A percentile compares a stretch with the other conserved stretches of the same genome.
Conservation (phyloP, 2,113 vertebrate genomes). For the Mesoclemmys tuberculata region DNA sequence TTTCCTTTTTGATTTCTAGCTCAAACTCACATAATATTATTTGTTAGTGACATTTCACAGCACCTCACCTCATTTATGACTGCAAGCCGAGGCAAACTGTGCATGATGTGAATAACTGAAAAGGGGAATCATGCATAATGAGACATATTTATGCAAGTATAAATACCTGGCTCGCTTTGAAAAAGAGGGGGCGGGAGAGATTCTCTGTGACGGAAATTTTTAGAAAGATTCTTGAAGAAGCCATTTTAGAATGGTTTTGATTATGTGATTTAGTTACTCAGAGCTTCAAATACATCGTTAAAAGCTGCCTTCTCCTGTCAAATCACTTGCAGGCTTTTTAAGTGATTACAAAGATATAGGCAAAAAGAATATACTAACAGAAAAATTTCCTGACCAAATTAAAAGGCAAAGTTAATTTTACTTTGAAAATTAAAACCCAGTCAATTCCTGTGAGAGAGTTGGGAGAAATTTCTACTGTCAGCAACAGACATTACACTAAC, state of each 20-base stretch:
- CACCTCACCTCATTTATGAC: constrained; percentile 41
- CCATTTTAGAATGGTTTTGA: constrained; percentile 24
- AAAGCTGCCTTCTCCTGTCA: constrained; percentile 64
- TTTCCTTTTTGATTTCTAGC: constrained; percentile 17
- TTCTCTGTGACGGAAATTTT: constrained; percentile 56
- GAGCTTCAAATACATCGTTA: constrained; percentile 33
- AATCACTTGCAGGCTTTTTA: neutral
- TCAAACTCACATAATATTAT: neutral
- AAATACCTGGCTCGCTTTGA: constrained; percentile 15
- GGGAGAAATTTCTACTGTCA: neutral
- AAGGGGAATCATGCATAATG: constrained; percentile 58
- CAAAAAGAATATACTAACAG: constrained; percentile 12
- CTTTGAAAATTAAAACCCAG: constrained; percentile 17
- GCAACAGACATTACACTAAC: neutral
- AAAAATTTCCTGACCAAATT: constrained; percentile 23
- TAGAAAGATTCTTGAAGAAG: constrained; percentile 49
- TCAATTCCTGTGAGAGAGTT: neutral
- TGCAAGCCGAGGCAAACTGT: constrained; percentile 46
- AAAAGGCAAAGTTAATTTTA: neutral
- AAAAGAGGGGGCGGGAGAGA: constrained; percentile 13
- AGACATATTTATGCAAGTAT: constrained; percentile 16
- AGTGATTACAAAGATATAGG: constrained; percentile 4
- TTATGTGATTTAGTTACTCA: constrained; percentile 55
- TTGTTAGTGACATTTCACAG: constrained; percentile 62
- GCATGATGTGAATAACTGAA: constrained; percentile 59